Base-by-base conservation (phyloP, 2,797 vertebrate species). In the Gobionotothen gibberifrons region DNA sequence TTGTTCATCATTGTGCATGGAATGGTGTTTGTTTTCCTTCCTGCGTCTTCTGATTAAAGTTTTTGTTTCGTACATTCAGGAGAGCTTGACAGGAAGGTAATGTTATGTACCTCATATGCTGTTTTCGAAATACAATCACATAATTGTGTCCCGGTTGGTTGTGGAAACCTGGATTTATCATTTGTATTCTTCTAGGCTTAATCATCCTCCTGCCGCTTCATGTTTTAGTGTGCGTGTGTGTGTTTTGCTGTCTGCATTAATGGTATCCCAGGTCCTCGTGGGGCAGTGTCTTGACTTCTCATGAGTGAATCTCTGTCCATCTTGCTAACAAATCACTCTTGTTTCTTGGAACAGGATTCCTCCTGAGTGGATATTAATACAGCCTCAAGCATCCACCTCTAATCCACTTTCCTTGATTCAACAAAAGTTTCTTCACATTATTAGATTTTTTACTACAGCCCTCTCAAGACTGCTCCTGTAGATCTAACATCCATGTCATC, bases 391-490 rank as follows among this genome's bases (percentile, higher is more conserved):
- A 68, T 85, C 49, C 46, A 0, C 69, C 59, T 74, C 51, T 79
- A 78, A 89, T 85, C 49, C 46, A 70, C 65, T 84, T 78, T 79
- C 73, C 85, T 85, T 88, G 61, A 86, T 85, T 75, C 66, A 72
- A 84, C 74, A 84, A 82, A 82, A 58, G 74, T 83, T 87, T 84
- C 60, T 81, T 85, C 81, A 85, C 83, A 81, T 88, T 88, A 86
- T 89, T 88, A 73, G 56, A 86, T 90, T 88, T 84, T 36, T 44
- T 55, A 51, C 61, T 21, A 9, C 58, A 63, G 60, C 51, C 59
- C 76, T 74, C 74, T 59, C 55, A 53, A 57, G 81, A 48, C 65
- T 12, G 17, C 67, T 84, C 46, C 74, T 56, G 43, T 68, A 62
- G 51, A 62, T 79, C 64, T 74, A 87, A 86, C 78, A 85, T 76